Percentiles rank a stretch among this genome's conserved stretches.
These are phyloP conservation scores for Sinopyrophorus schimmeli DNA, from an alignment of 2,888 invertebrate genomes.

Conservation along the genomic window DNA sequence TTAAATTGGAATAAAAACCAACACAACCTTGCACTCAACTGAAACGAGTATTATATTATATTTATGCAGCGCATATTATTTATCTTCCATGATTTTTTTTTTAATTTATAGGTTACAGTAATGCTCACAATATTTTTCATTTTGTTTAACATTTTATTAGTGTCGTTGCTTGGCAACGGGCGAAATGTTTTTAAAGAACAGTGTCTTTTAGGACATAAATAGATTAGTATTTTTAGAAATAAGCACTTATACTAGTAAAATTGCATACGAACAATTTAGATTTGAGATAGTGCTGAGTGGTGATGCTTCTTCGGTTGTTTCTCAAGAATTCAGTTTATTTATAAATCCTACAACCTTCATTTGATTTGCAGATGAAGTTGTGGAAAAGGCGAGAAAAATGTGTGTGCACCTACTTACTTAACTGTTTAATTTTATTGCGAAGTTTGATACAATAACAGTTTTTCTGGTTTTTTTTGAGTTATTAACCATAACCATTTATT, in stretches of 20 bases:
- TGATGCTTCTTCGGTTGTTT: slow-evolving; percentile 8
- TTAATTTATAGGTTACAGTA: too few relatives aligned
- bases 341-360: slow-evolving; percentile 3
- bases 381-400: slow-evolving; percentile 8
- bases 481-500: not conserved
- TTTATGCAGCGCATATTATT: too few relatives aligned
- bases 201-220: slow-evolving; percentile 46
- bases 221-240: slow-evolving; percentile 49
- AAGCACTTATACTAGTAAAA: slow-evolving; percentile 24
- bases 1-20: too few relatives aligned
- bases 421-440: slow-evolving; percentile 1
- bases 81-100: not conserved
- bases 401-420: slow-evolving; percentile 6
- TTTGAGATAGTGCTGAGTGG: slow-evolving; percentile 19
- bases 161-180: slow-evolving; percentile 40
- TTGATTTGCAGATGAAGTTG: slow-evolving; percentile 8
- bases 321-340: not conserved
- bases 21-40: too few relatives aligned
- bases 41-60: too few relatives aligned
- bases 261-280: slow-evolving; percentile 22
- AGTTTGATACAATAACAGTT: not conserved
- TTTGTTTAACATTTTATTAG: slow-evolving; percentile 8
- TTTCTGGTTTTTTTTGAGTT: not conserved
- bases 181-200: slow-evolving; percentile 49
- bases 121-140: too few relatives aligned